These are phyloP conservation scores for Synergus japonicus DNA, from an alignment of 2,888 invertebrate species.

Conservation along the genomic window DNA sequence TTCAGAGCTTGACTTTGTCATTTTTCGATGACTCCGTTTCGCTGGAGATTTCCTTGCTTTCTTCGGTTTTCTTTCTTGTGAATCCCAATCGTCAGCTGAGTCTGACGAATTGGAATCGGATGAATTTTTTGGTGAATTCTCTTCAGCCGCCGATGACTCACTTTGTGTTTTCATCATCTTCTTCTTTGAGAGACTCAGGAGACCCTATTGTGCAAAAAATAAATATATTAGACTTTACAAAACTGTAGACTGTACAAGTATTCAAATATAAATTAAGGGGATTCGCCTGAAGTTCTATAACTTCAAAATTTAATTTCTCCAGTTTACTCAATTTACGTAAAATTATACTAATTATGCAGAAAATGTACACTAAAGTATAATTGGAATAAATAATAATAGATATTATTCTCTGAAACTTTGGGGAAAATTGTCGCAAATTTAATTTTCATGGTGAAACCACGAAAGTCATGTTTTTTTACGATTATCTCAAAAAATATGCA, in stretches of 20 bases:
- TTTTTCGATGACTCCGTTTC: constrained; percentile 76
- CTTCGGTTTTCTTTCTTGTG: constrained; percentile 72
- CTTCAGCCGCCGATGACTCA: constrained; percentile 72
- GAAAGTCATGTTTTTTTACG: too few species aligned
- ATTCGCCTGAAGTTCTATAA: too few species aligned
- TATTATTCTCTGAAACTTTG: too few species aligned
- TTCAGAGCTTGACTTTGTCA: constrained; percentile 77
- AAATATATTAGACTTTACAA: too few species aligned
- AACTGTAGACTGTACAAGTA: not conserved
- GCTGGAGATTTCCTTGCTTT: constrained; percentile 43
- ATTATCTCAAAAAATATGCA: too few species aligned
- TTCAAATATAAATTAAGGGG: too few species aligned
- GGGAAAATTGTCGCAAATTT: too few species aligned
- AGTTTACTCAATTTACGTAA: not conserved
- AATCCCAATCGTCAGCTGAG: constrained; percentile 69
- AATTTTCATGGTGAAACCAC: too few species aligned
- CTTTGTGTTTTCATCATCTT: constrained; percentile 80
- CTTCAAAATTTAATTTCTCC: too few species aligned
- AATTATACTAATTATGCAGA: too few species aligned
- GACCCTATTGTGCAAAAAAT: constrained; percentile 82
- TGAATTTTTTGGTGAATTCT: constrained; percentile 63
- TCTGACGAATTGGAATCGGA: constrained; percentile 79
- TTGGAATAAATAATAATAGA: too few species aligned
- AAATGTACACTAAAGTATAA: too few species aligned
- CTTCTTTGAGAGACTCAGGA: constrained; percentile 89